Conservation (phyloP, 2,888 invertebrate species). For the Oscheius sp. region DNA sequence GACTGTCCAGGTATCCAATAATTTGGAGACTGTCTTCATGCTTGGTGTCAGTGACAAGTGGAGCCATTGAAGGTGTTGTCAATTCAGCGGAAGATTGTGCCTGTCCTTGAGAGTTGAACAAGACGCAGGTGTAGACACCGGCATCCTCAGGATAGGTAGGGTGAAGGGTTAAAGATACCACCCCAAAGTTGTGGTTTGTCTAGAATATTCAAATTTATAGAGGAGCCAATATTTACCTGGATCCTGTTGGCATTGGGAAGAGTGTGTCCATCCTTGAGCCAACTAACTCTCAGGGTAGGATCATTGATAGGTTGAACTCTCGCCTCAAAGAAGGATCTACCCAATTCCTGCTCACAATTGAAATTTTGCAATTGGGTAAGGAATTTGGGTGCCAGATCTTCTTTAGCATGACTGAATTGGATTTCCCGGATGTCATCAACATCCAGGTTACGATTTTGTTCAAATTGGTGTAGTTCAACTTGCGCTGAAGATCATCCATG, state of each 20-base stretch:
- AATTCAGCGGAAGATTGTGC: slow-evolving; percentile 68
- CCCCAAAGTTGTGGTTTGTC: slow-evolving; percentile 72
- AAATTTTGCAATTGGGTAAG: slow-evolving; percentile 58
- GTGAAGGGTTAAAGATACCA: slow-evolving; percentile 69
- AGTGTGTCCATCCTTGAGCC: slow-evolving; percentile 75
- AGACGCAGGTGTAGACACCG: slow-evolving; percentile 87
- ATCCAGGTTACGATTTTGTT: slow-evolving; percentile 59
- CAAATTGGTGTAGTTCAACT: slow-evolving; percentile 51
- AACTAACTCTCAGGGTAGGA: slow-evolving; percentile 81
- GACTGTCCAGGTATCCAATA: slow-evolving; percentile 88
- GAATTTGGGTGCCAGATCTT: slow-evolving; percentile 62
- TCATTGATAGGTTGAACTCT: slow-evolving; percentile 92
- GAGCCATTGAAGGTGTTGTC: slow-evolving; percentile 60
- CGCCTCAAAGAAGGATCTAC: slow-evolving; percentile 92
- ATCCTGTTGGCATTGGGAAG: slow-evolving; percentile 75
- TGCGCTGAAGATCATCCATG: slow-evolving; percentile 40
- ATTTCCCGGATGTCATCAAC: slow-evolving; percentile 72
- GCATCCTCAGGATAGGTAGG: slow-evolving; percentile 84
- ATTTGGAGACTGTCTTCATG: slow-evolving; percentile 89
- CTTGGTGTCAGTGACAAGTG: slow-evolving; percentile 82
- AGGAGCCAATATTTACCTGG: slow-evolving; percentile 45
- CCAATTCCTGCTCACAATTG: slow-evolving; percentile 76
- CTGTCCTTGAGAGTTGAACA: slow-evolving; percentile 75
- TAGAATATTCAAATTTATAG: slow-evolving; percentile 25
- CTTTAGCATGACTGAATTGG: slow-evolving; percentile 54